Conservation (phyloP, 2,888 invertebrate species). For the Drosophila meridionalis region DNA sequence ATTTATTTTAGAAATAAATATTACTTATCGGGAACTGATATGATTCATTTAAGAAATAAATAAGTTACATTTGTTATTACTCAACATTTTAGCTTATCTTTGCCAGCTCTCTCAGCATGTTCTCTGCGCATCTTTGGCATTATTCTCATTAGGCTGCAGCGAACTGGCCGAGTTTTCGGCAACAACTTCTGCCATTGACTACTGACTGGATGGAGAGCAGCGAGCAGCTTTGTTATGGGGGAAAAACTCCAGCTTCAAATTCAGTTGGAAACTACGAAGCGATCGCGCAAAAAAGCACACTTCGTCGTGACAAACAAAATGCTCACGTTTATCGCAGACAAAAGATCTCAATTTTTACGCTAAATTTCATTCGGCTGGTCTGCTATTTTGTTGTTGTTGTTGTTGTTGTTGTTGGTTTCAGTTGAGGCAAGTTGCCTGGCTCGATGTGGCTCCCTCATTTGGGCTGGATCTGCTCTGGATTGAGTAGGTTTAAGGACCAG, state of each 20-base stretch:
- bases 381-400: slow-evolving; percentile 24
- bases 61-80: neutral
- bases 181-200: neutral
- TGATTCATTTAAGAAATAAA: no score
- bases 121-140: neutral
- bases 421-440: slow-evolving; percentile 34
- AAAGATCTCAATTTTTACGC: slow-evolving; percentile 81
- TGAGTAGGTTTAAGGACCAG: slow-evolving; percentile 25
- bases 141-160: neutral
- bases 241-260: slow-evolving; percentile 30
- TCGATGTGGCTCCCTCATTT: slow-evolving; percentile 45
- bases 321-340: slow-evolving; percentile 82
- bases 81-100: neutral
- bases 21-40: no score
- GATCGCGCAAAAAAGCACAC: slow-evolving; percentile 80
- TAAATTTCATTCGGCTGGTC: slow-evolving; percentile 69
- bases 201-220: neutral
- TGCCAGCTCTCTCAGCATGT: neutral
- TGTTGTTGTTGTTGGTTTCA: slow-evolving; percentile 17
- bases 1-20: no score
- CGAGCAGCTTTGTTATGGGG: slow-evolving; percentile 9
- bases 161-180: neutral
- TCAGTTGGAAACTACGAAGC: slow-evolving; percentile 29
- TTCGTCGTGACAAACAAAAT: slow-evolving; percentile 84
- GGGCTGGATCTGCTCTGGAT: slow-evolving; percentile 69